phyloP scores from a whole-genome alignment of 2,113 vertebrate genomes.

The Poeciliopsis turrubarensis region DNA sequence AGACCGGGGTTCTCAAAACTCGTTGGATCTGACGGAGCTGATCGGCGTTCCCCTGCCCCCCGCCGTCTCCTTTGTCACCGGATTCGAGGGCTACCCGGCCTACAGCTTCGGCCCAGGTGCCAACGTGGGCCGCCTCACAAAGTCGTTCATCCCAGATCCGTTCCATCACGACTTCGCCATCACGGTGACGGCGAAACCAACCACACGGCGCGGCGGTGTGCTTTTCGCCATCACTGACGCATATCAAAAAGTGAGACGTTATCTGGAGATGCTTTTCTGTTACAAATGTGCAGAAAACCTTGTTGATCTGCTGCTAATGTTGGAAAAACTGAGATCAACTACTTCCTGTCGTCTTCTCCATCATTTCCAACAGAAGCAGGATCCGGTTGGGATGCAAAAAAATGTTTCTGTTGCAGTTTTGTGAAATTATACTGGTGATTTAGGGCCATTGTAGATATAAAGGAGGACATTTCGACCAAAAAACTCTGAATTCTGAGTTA shows the following conservation, averaged over 20 bases:
- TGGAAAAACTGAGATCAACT: too few species aligned
- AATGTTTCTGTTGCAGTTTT: too few species aligned
- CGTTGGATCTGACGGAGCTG: conserved; percentile 90
- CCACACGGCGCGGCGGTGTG: conserved; percentile 81
- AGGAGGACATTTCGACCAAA: too few species aligned
- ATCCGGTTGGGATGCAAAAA: too few species aligned
- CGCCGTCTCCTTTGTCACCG: conserved; percentile 90
- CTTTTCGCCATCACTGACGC: conserved; percentile 93
- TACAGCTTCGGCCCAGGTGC: conserved; percentile 90
- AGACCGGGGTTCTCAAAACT: conserved; percentile 80
- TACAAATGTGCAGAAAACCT: too few species aligned
- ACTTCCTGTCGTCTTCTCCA: too few species aligned
- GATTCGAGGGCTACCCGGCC: conserved; percentile 92
- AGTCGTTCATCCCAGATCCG: conserved; percentile 84
- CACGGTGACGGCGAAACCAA: conserved; percentile 83
- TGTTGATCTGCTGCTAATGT: too few species aligned
- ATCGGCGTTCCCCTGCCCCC: conserved; percentile 97
- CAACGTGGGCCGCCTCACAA: conserved; percentile 90
- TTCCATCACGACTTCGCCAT: conserved; percentile 91
- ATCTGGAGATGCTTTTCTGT: neutral
- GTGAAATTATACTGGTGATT: too few species aligned
- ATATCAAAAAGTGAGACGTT: conserved; percentile 77
- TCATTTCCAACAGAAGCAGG: too few species aligned
- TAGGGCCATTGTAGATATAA: too few species aligned
- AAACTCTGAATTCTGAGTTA: too few species aligned